phyloP scores from a whole-genome alignment of 2,113 vertebrate genomes.

The Mormyrus iriodes region DNA sequence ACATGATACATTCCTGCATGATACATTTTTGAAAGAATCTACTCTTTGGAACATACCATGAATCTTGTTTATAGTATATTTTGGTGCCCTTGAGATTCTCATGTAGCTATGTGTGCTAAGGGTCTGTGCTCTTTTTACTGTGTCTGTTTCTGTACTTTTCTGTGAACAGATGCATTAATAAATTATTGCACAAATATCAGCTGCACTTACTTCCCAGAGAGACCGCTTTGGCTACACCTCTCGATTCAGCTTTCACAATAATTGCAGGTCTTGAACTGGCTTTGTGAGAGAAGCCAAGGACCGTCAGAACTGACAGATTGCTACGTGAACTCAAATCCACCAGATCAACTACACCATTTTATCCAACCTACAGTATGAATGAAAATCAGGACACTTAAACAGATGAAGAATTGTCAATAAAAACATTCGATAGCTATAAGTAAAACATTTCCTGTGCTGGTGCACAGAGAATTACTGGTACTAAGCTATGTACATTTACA shows the following conservation, averaged over 20 bases:
- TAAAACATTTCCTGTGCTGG: not conserved
- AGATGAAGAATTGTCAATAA: not conserved
- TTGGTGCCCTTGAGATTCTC: not conserved
- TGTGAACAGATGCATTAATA: constrained; percentile 17
- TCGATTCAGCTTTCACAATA: constrained; percentile 1
- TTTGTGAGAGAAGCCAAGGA: not conserved
- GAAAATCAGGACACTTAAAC: not conserved
- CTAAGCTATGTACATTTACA: not conserved
- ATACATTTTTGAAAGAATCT: not conserved
- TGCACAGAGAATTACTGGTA: not conserved
- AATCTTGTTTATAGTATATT: not conserved
- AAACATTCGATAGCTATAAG: not conserved
- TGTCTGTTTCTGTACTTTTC: constrained; percentile 6
- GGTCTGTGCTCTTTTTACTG: constrained; percentile 10
- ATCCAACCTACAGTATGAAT: not conserved
- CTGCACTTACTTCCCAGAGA: not conserved
- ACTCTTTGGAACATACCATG: not conserved
- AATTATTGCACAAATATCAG: constrained; percentile 10
- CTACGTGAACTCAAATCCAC: not conserved
- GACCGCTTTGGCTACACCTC: constrained; percentile 8
- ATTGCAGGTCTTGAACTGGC: not conserved
- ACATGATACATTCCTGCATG: not conserved
- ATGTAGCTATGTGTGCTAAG: not conserved
- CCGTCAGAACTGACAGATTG: not conserved
- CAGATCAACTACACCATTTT: not conserved